Conservation (phyloP, 2,888 invertebrate species). For the Tridacna gigas region DNA sequence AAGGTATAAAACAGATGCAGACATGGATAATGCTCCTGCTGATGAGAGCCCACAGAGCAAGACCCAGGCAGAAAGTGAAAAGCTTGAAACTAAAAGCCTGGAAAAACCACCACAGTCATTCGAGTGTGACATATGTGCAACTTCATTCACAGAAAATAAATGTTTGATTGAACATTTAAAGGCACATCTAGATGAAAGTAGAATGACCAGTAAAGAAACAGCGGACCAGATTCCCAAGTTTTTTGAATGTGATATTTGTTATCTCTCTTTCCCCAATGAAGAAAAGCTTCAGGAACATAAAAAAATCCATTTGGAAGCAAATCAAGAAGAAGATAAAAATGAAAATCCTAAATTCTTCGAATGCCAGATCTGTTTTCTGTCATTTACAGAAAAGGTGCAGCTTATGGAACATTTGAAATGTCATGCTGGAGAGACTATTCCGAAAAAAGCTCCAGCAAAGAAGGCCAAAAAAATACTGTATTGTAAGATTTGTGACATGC, state of each 20-base stretch:
- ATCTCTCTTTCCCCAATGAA: conserved; percentile 6
- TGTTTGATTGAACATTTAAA: neutral
- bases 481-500: neutral
- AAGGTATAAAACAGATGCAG: too few relatives aligned
- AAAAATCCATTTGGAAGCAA: neutral
- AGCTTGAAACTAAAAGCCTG: too few relatives aligned
- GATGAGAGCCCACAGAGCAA: too few relatives aligned
- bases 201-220: neutral
- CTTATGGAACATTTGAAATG: neutral
- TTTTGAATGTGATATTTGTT: conserved; percentile 15
- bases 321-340: neutral
- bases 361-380: conserved; percentile 14
- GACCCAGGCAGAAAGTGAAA: too few relatives aligned
- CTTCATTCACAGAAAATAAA: neutral
- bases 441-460: neutral
- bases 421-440: neutral
- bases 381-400: neutral
- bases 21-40: too few relatives aligned
- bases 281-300: neutral
- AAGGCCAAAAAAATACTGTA: neutral
- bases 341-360: neutral
- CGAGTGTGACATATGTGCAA: neutral
- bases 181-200: neutral
- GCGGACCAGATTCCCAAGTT: neutral
- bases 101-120: neutral